These are phyloP conservation scores for Corvus moneduloides DNA, from an alignment of 2,113 vertebrate species.

Conservation along the genomic window DNA sequence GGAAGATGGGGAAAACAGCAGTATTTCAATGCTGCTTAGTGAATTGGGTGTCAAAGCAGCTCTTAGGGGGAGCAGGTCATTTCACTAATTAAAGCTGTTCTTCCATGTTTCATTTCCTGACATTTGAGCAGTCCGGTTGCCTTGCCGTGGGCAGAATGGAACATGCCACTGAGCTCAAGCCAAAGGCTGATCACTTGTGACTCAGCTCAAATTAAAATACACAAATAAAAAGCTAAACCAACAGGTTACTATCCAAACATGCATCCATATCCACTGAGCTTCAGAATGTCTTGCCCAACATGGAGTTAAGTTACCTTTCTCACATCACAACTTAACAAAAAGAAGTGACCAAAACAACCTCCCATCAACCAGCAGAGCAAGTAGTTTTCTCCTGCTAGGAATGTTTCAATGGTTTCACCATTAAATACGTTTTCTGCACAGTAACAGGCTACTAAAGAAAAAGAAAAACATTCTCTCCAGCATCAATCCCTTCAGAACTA, in stretches of 20 bases:
- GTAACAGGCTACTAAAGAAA: background rate
- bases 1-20: background rate
- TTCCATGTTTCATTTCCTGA: background rate
- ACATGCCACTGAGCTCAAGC: background rate
- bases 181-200: background rate
- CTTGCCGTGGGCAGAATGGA: accelerated
- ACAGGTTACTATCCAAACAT: background rate
- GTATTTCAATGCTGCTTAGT: background rate
- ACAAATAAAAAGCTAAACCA: background rate
- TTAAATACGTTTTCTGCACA: no score
- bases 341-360: background rate
- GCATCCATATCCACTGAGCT: background rate
- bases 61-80: background rate
- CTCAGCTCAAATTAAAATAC: background rate
- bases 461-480: background rate
- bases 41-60: background rate
- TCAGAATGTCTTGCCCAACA: background rate
- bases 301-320: background rate
- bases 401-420: background rate
- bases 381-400: background rate
- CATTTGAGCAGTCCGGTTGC: background rate
- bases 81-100: background rate
- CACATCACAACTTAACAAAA: background rate
- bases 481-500: background rate
- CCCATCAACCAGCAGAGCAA: background rate